Conservation (phyloP, 2,797 vertebrate species). For the Meda fulgida region DNA sequence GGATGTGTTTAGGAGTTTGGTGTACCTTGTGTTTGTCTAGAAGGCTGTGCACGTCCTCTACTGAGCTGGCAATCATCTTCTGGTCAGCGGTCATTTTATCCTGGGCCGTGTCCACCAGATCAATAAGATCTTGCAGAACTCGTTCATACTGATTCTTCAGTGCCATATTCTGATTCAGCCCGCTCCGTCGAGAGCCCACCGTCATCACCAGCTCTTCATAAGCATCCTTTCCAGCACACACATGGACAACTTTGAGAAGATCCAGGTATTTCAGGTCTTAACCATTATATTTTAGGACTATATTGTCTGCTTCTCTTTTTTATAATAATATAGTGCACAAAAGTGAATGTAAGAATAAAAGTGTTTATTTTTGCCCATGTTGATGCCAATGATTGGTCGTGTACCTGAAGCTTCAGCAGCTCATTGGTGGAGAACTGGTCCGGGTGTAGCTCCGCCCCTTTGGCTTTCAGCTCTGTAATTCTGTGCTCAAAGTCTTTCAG, state of each 20-base stretch:
- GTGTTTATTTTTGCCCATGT: not conserved
- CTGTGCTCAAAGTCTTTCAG: conserved; percentile 89
- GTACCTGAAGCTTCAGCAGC: conserved; percentile 92
- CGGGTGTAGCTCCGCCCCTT: conserved; percentile 81
- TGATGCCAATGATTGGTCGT: not conserved
- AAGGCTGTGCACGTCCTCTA: conserved; percentile 84
- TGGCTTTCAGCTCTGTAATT: conserved; percentile 85
- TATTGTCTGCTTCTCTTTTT: not conserved
- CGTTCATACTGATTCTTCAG: conserved; percentile 92
- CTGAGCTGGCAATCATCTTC: conserved; percentile 89
- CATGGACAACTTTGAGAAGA: not conserved
- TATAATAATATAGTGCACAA: not conserved
- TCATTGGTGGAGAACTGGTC: conserved; percentile 88
- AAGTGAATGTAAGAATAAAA: not conserved
- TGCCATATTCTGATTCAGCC: conserved; percentile 89
- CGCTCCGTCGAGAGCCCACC: conserved; percentile 87
- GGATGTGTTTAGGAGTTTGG: not conserved
- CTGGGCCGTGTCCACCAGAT: conserved; percentile 92
- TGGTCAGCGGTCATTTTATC: conserved; percentile 94
- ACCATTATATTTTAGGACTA: not conserved
- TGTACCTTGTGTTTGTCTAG: conserved; percentile 94
- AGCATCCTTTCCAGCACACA: conserved; percentile 78
- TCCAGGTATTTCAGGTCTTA: not conserved
- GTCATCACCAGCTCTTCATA: conserved; percentile 91
- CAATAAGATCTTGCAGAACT: conserved; percentile 88